Conservation (phyloP, 1,140 invertebrate species). For the Eciton burchellii region DNA sequence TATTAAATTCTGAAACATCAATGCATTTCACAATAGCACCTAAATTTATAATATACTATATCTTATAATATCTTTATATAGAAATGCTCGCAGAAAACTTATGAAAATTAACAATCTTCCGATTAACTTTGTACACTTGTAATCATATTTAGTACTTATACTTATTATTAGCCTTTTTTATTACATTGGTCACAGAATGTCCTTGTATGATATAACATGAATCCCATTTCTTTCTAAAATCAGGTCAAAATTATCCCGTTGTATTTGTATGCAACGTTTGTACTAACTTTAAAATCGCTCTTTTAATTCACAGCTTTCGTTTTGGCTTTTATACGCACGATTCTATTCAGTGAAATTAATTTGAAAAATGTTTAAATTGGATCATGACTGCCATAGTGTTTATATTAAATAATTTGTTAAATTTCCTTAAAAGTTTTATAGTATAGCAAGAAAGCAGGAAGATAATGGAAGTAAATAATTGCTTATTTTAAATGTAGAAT, state of each 20-base stretch:
- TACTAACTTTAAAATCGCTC: conserved; percentile 17
- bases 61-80: conserved; percentile 13
- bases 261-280: conserved; percentile 1
- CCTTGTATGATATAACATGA: conserved; percentile 11
- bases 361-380: not conserved
- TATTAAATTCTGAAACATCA: conserved; percentile 32
- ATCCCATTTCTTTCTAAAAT: conserved; percentile 2
- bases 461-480: not conserved
- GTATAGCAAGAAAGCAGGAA: not conserved
- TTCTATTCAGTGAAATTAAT: conserved; percentile 30
- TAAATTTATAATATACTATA: conserved; percentile 23
- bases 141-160: conserved; percentile 12
- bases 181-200: conserved; percentile 30
- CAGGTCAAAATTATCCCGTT: conserved; percentile 7
- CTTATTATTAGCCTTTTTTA: conserved; percentile 29
- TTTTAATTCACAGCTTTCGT: conserved; percentile 41
- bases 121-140: not conserved
- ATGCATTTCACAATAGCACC: conserved; percentile 38
- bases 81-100: conserved; percentile 31
- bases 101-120: not conserved
- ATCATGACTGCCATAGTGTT: not conserved
- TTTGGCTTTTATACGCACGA: conserved; percentile 18
- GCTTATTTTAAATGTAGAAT: not conserved
- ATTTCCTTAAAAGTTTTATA: not conserved
- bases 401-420: not conserved